phyloP scores from a whole-genome alignment of 2,797 vertebrate genomes.

The Hypotaenidia okinawae region DNA sequence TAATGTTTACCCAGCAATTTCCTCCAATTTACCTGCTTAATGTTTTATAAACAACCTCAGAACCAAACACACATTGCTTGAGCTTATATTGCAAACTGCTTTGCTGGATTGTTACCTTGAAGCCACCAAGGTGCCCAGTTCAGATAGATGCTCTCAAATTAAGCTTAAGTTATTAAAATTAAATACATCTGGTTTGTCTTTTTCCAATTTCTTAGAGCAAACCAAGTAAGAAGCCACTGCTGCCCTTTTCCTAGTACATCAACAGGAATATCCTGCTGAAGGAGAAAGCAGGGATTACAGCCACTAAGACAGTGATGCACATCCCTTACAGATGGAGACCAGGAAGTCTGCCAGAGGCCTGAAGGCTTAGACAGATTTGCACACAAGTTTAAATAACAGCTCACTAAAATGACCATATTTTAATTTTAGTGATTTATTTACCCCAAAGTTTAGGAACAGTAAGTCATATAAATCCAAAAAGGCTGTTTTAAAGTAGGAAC shows the following conservation, averaged over 20 bases:
- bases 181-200: neutral
- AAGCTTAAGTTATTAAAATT: neutral
- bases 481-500: neutral
- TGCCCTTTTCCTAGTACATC: neutral
- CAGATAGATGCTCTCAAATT: neutral
- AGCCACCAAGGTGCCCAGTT: neutral
- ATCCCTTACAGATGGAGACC: neutral
- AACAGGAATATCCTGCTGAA: neutral
- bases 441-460: neutral
- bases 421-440: neutral
- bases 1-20: neutral
- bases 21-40: neutral
- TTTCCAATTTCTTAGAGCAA: neutral
- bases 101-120: neutral
- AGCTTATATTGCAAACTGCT: neutral
- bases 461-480: rapidly evolving
- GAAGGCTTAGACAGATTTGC: neutral
- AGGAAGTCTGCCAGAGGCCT: neutral
- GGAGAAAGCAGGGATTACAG: neutral
- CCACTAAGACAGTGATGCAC: neutral
- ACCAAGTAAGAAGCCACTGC: neutral
- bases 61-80: neutral
- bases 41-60: neutral
- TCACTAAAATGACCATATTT: neutral
- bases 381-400: neutral